These are phyloP conservation scores for Diaprepes abbreviatus DNA, from an alignment of 2,888 invertebrate genomes.

Conservation along the genomic window DNA sequence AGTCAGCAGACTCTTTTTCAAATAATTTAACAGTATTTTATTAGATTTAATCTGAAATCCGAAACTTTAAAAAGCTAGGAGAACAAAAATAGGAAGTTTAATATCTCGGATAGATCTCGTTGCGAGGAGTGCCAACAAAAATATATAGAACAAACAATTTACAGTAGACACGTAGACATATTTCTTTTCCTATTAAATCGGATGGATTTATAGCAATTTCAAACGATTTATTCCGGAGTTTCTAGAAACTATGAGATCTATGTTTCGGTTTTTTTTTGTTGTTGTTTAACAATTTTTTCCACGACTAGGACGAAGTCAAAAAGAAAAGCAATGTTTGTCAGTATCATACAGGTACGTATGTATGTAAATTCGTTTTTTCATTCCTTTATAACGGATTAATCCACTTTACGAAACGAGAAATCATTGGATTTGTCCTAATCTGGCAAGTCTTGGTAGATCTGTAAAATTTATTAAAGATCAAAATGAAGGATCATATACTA, in stretches of 20 bases:
- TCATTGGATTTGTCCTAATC: too few relatives aligned
- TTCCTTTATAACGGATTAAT: too few relatives aligned
- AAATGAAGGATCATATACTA: too few relatives aligned
- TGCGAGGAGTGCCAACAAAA: slow-evolving; percentile 47
- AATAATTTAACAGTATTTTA: slow-evolving; percentile 41
- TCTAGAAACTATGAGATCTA: slow-evolving; percentile 20
- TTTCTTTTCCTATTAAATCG: slow-evolving; percentile 55
- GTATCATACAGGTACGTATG: too few relatives aligned
- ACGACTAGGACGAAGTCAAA: too few relatives aligned
- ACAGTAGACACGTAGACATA: slow-evolving; percentile 51
- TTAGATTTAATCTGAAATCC: slow-evolving; percentile 41
- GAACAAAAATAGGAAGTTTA: slow-evolving; percentile 39
- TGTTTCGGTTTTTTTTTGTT: slow-evolving; percentile 16
- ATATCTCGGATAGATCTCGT: slow-evolving; percentile 41
- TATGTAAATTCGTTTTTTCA: too few relatives aligned
- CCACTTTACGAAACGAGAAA: too few relatives aligned
- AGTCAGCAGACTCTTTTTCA: slow-evolving; percentile 41
- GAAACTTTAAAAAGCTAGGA: slow-evolving; percentile 37
- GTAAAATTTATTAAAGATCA: too few relatives aligned
- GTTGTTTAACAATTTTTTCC: slow-evolving; percentile 23
- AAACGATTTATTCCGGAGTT: slow-evolving; percentile 41
- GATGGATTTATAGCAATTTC: slow-evolving; percentile 54
- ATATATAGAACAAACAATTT: slow-evolving; percentile 48
- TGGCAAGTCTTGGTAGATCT: too few relatives aligned
- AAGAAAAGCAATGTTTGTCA: too few relatives aligned